These are phyloP conservation scores for Aplysina aerophoba DNA, from an alignment of 37 sponge, comb jelly and placozoan species.

Conservation along the genomic window DNA sequence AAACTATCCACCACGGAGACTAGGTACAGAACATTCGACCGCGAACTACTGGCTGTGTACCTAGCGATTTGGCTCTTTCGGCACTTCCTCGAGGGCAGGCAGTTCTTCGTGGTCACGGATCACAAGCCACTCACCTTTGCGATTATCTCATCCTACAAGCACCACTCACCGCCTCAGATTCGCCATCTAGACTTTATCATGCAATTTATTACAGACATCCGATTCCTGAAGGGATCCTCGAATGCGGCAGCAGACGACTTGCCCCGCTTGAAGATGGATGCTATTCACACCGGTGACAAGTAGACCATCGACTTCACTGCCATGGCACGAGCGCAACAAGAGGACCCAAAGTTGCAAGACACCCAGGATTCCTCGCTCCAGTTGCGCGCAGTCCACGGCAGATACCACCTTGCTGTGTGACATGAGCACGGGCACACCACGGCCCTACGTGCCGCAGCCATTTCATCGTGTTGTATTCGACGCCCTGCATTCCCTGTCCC, in stretches of 20 bases:
- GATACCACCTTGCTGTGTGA: not conserved
- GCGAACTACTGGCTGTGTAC: conserved; percentile 48
- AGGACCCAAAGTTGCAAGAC: conserved; percentile 11
- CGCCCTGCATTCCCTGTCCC: conserved; percentile 51
- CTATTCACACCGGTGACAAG: not conserved
- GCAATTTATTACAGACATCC: conserved; percentile 24
- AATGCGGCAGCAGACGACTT: conserved; percentile 18
- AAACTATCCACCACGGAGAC: conserved; percentile 23
- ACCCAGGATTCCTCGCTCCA: not conserved
- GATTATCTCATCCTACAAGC: not conserved
- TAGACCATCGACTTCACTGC: conserved; percentile 15
- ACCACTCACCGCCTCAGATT: not conserved
- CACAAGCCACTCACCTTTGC: conserved; percentile 37
- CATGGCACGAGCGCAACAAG: conserved; percentile 24
- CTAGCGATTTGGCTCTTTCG: conserved; percentile 8
- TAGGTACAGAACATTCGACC: conserved; percentile 51
- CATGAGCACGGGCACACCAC: conserved; percentile 26
- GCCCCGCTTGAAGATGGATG: not conserved
- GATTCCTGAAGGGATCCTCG: not conserved
- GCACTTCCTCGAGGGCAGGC: conserved; percentile 12
- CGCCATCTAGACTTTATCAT: conserved; percentile 16
- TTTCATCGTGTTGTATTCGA: conserved; percentile 27
- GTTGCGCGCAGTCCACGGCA: not conserved
- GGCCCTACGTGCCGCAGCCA: conserved; percentile 30
- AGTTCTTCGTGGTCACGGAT: conserved; percentile 21